phyloP scores from a whole-genome alignment of 2,888 invertebrate species.

The Pachliopta kotzebuea region DNA sequence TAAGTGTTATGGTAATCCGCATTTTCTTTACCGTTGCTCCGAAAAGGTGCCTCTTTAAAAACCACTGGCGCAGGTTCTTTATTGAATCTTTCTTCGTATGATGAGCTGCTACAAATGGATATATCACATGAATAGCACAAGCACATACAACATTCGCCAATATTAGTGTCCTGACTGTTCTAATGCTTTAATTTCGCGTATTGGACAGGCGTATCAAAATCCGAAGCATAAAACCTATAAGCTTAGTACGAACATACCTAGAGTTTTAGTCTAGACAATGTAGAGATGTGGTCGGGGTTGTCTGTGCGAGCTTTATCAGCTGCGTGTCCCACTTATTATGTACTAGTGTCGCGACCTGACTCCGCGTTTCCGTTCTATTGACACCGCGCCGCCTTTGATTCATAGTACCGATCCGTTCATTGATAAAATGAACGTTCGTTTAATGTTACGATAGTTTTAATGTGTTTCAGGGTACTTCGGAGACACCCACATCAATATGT shows the following conservation, averaged over 20 bases:
- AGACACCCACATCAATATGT: too few species aligned
- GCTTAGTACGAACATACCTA: not conserved
- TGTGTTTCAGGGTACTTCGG: not conserved
- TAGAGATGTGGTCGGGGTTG: slow-evolving; percentile 19
- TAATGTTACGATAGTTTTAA: not conserved
- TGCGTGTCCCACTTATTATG: slow-evolving; percentile 37
- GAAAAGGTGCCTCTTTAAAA: too few species aligned
- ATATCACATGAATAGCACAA: too few species aligned
- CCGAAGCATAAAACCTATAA: not conserved
- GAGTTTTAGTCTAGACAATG: not conserved
- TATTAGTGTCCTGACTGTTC: too few species aligned
- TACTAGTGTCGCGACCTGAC: slow-evolving; percentile 39
- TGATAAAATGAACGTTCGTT: slow-evolving; percentile 27
- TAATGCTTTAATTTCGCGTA: too few species aligned
- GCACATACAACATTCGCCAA: too few species aligned
- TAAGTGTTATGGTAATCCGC: too few species aligned
- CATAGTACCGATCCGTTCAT: slow-evolving; percentile 44
- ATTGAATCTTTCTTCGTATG: too few species aligned
- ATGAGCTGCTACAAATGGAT: too few species aligned
- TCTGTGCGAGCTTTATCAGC: slow-evolving; percentile 28
- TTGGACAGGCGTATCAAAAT: too few species aligned
- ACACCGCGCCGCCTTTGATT: slow-evolving; percentile 48
- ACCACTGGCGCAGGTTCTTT: too few species aligned
- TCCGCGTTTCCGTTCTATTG: slow-evolving; percentile 62
- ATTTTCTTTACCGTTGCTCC: too few species aligned